Conservation (phyloP, 2,888 invertebrate genomes). For the Apamea sordens region DNA sequence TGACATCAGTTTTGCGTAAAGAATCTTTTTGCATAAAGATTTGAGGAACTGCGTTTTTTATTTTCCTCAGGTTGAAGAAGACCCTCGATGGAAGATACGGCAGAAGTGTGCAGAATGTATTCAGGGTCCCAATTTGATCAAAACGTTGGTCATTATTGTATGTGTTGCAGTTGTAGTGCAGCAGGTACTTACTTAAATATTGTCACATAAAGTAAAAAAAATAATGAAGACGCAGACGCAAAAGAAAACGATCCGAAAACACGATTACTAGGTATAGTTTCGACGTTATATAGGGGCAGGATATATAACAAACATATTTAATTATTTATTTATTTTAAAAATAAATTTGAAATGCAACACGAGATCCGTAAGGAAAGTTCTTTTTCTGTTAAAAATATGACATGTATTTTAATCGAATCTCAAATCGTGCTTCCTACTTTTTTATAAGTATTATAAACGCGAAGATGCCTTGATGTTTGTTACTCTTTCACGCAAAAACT, state of each 20-base stretch:
- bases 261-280: neutral
- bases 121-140: constrained; percentile 89
- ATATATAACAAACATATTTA: too few relatives aligned
- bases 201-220: neutral
- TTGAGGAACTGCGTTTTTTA: neutral
- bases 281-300: neutral
- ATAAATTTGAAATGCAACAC: too few relatives aligned
- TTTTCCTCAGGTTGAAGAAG: constrained; percentile 65
- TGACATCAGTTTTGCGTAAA: neutral
- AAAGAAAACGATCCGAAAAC: too few relatives aligned
- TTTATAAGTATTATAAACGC: too few relatives aligned
- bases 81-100: constrained; percentile 70
- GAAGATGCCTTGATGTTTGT: too few relatives aligned
- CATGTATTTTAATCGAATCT: neutral
- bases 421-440: neutral
- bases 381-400: neutral
- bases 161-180: constrained; percentile 90
- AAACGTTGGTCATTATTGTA: constrained; percentile 88
- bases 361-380: neutral
- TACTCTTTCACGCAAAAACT: too few relatives aligned
- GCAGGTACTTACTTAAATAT: constrained; percentile 76
- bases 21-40: neutral
- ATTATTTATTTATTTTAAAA: too few relatives aligned
- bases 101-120: constrained; percentile 83
- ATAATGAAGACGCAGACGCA: too few relatives aligned